These are phyloP conservation scores for Oxygymnocypris stewartii DNA, from an alignment of 2,113 vertebrate species.

Conservation along the genomic window DNA sequence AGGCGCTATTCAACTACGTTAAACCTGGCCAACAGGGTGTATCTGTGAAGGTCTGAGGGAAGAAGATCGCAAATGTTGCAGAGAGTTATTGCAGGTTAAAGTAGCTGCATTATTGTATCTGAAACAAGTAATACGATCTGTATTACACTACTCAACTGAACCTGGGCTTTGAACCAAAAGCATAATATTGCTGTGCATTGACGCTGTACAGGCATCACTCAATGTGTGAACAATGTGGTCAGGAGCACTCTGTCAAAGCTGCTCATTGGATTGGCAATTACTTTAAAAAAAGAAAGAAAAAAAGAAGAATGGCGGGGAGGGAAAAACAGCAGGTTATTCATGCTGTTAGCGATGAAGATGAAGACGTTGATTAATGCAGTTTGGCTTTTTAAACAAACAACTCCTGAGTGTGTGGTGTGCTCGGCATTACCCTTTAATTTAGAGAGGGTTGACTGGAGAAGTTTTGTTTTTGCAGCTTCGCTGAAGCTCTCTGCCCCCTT, in stretches of 20 bases:
- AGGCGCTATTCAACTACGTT: conserved; percentile 25
- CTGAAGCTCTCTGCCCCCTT: conserved; percentile 45
- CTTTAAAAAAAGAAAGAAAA: background rate
- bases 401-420: conserved; percentile 51
- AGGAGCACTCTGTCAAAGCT: conserved; percentile 42
- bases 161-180: conserved; percentile 40
- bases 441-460: conserved; percentile 48
- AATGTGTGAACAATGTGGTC: conserved; percentile 52
- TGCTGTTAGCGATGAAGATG: conserved; percentile 52
- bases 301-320: conserved; percentile 24
- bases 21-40: conserved; percentile 19
- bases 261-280: conserved; percentile 51
- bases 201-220: conserved; percentile 47
- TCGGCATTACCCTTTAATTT: conserved; percentile 56
- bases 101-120: conserved; percentile 20
- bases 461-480: conserved; percentile 63
- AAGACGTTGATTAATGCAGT: conserved; percentile 59
- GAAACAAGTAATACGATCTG: conserved; percentile 15
- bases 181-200: conserved; percentile 26
- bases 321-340: conserved; percentile 52
- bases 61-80: conserved; percentile 10
- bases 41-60: background rate
- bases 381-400: conserved; percentile 63
- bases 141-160: conserved; percentile 26
- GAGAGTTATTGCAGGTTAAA: conserved; percentile 29